Evolutionary conservation across 2,888 invertebrate species (phyloP), one percentile per base, ranked within the genome.

Genomic region (Leptogaster cylindrica): DNA sequence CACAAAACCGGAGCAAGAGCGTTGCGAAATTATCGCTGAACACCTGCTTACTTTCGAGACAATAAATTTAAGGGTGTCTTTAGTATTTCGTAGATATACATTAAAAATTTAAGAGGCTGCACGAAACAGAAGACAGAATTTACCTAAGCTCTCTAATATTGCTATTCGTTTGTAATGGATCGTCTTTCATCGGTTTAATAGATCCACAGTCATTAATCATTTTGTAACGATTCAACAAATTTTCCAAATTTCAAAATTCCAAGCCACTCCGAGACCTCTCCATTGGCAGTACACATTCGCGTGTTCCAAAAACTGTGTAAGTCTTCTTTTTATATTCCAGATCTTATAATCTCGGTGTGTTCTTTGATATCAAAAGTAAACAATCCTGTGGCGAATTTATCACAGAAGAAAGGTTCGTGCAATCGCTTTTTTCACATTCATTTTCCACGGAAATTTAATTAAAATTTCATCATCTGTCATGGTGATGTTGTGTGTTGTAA

Each of bases 141-240:
- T 44, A 44, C 18, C 18, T 44, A 44, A 44, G 44, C 44, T 18
- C 44, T 14, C 44, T 20, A 10, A 20, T 44, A n/a, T n/a, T n/a
- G n/a, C n/a, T n/a, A n/a, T n/a, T n/a, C n/a, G n/a, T n/a, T n/a
- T 18, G 20, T 20, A 44, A 44, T 44, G 44, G 44, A 44, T 44
- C 44, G 44, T 18, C 44, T 44, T 44, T 18, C 44, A 44, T 44
- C 44, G 18, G 44, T 44, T 44, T 44, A 44, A 44, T 44, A 44
- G 44, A 18, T 44, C 20, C 2, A 20, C 18, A 20, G 44, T n/a
- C 44, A 44, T 44, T 44, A 44, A 44, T 44, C 44, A 44, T 44
- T 44, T 16, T 10, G 44, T 44, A 18, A 44, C 20, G 44, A 20
- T 44, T 20, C 44, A 3, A 8, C 44, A 44, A 44, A 10, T 44